phyloP scores from a whole-genome alignment of 2,797 vertebrate genomes.

The Myotis planiceps region DNA sequence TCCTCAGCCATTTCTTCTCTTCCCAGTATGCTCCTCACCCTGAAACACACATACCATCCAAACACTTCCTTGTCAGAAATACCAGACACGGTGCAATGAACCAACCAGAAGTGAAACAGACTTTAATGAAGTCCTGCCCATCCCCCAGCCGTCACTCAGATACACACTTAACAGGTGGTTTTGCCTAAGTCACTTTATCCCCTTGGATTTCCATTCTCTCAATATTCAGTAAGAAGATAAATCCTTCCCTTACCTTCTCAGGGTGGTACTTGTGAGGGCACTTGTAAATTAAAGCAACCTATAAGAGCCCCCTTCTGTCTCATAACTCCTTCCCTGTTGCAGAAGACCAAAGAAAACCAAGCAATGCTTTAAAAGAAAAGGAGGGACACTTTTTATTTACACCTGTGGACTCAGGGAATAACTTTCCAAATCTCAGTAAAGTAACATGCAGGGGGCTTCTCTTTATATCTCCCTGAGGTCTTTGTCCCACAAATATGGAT shows the following conservation, averaged over 20 bases:
- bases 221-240: background rate
- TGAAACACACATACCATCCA: background rate
- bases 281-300: background rate
- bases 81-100: background rate
- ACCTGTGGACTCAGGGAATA: too few relatives aligned
- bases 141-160: too few relatives aligned
- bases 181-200: background rate
- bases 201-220: background rate
- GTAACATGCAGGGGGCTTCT: too few relatives aligned
- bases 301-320: background rate
- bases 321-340: background rate
- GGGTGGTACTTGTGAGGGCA: background rate
- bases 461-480: too few relatives aligned
- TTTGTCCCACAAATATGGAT: too few relatives aligned
- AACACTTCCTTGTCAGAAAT: background rate
- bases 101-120: slow-evolving; percentile 9
- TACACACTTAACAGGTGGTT: background rate
- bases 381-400: too few relatives aligned
- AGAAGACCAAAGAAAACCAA: too few relatives aligned
- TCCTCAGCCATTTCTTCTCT: background rate
- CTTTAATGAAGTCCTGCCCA: background rate
- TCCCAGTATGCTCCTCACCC: background rate
- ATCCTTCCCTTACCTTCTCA: background rate
- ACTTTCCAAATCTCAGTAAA: too few relatives aligned
- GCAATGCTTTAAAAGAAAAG: too few relatives aligned